These are phyloP conservation scores for Phyto melanocephala DNA, from an alignment of 2,888 invertebrate species.

Conservation along the genomic window DNA sequence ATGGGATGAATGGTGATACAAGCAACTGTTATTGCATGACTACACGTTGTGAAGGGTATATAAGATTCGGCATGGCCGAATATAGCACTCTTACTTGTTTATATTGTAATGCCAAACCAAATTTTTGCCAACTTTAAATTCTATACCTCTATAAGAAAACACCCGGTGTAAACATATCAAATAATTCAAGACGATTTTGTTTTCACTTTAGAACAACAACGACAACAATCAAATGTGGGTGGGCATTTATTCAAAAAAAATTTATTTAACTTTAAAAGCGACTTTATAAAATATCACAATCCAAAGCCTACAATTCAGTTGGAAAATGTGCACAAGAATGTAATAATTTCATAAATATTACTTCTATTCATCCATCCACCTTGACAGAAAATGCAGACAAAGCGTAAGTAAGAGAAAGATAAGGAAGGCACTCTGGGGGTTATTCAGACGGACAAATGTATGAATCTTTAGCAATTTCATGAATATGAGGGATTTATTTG, in stretches of 20 bases:
- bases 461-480: constrained; percentile 12
- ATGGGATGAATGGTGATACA: no score
- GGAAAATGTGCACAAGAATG: constrained; percentile 2
- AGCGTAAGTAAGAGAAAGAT: background rate
- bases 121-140: no score
- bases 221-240: constrained; percentile 57
- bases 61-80: no score
- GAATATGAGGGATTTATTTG: background rate
- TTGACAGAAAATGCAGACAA: constrained; percentile 10
- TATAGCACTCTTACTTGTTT: no score
- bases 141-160: no score
- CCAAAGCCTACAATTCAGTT: constrained; percentile 24
- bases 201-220: no score
- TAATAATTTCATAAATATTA: constrained; percentile 43
- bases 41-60: no score
- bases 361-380: background rate
- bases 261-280: constrained; percentile 32
- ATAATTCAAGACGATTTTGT: no score
- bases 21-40: no score
- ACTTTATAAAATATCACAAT: constrained; percentile 12
- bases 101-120: no score
- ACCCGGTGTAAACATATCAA: no score
- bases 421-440: constrained; percentile 13
- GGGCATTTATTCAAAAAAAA: constrained; percentile 56
- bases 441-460: background rate